Evolutionary conservation across 2,888 invertebrate species (phyloP), one percentile per base, ranked within the genome.

Genomic region (Pherbina coryleti): DNA sequence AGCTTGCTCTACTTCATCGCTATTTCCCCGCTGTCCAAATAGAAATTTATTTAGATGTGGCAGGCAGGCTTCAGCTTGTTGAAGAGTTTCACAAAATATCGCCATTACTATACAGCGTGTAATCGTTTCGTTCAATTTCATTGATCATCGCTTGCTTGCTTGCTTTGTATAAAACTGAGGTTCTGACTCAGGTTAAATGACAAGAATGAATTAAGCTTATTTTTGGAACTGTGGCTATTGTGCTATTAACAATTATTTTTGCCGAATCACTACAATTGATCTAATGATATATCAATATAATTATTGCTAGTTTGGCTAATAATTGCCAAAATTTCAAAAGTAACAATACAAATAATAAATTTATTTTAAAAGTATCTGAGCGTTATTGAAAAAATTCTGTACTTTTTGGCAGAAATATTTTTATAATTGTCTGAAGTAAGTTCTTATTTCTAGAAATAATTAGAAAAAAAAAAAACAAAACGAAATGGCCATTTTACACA

Each of bases 91-190:
- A 44, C 8, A 34, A 37, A 34, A 22, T 3, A 64, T 28, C 14
- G 19, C 53, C n/a, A 74, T n/a, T 0, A 31, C 19, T 11, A 74
- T 25, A 4, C 11, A 17, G 44, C 28, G 22, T 2, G 57, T 73
- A 19, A 19, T 66, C 25, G 44, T 57, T 5, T 51, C n/a, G 64
- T 57, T 37, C 57, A 57, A 60, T 73, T 57, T 73, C 77, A 77
- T 77, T 77, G 5, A 67, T 66, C 64, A 74, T 67, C 57, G 66
- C 53, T 34, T 75, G 17, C 4, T 62, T 28, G 25, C 8, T 1
- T 44, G 14, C 5, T 60, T 60, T 28, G 3, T 17, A 25, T 11
- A 5, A 17, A 60, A 28, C 28, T 60, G 37, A 34, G 17, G 34
- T 17, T 17, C 34, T 31, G 31, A 37, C 64, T 19, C n/a, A 9